These are phyloP conservation scores for Peromyscus attwateri DNA, from an alignment of 2,797 vertebrate genomes.

Conservation along the genomic window DNA sequence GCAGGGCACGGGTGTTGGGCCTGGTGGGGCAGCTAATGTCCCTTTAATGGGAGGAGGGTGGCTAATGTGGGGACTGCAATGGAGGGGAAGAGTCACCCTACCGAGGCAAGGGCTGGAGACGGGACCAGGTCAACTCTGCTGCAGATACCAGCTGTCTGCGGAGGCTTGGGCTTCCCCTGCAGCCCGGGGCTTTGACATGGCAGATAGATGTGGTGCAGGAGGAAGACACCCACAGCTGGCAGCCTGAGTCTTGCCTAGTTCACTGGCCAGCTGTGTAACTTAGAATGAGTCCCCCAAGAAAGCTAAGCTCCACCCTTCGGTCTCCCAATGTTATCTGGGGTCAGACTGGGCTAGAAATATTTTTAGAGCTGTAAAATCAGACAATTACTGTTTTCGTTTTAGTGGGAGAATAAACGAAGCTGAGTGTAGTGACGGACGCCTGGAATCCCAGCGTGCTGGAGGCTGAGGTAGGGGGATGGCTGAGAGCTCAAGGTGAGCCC, in stretches of 20 bases:
- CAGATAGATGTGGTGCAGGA: background rate
- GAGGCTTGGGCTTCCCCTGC: background rate
- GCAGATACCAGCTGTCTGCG: background rate
- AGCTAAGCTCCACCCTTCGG: background rate
- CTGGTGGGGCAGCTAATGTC: conserved; percentile 21
- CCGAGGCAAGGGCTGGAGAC: background rate
- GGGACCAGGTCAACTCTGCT: background rate
- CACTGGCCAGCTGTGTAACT: background rate
- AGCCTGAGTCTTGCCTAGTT: background rate
- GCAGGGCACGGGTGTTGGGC: conserved; percentile 32
- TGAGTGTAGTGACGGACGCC: background rate
- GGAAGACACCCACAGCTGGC: background rate
- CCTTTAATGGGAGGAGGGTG: conserved; percentile 36
- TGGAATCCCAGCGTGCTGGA: background rate
- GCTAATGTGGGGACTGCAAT: background rate
- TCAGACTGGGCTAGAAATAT: background rate
- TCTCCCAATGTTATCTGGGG: background rate
- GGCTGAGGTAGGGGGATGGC: background rate
- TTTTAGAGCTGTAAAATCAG: background rate
- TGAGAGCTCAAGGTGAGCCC: background rate
- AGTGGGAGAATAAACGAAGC: background rate
- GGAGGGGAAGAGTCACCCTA: background rate
- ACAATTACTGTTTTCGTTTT: background rate
- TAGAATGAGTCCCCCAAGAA: background rate
- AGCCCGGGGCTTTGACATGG: background rate